phyloP scores from a whole-genome alignment of 2,797 vertebrate genomes.

The Knipowitschia caucasica region DNA sequence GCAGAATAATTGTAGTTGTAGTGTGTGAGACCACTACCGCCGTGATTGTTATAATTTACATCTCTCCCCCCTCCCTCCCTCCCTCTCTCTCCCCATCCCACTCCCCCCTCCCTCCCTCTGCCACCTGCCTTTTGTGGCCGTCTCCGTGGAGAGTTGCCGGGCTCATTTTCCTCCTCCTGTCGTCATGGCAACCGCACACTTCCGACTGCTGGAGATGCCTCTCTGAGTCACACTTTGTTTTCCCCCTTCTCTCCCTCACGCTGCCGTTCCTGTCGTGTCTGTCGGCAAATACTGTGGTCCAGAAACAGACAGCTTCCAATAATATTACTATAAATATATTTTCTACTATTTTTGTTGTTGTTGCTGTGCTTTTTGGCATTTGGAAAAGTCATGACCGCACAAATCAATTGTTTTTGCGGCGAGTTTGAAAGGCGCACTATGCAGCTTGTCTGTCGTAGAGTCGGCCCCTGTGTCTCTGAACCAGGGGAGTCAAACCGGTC shows the following conservation, averaged over 20 bases:
- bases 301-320: neutral
- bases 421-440: no score
- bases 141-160: conserved; percentile 69
- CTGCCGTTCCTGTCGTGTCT: neutral
- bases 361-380: no score
- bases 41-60: conserved; percentile 65
- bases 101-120: conserved; percentile 9
- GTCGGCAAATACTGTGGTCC: neutral
- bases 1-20: no score
- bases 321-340: no score
- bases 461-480: no score
- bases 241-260: neutral
- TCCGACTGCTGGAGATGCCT: conserved; percentile 37
- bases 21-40: conserved; percentile 27
- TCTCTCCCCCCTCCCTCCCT: conserved; percentile 17
- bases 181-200: conserved; percentile 81
- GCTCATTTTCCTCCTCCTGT: conserved; percentile 73
- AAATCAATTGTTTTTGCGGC: no score
- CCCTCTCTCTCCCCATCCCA: conserved; percentile 67
- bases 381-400: no score
- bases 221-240: conserved; percentile 23
- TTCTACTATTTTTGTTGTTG: no score
- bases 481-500: no score
- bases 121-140: conserved; percentile 76
- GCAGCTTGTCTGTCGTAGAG: no score